Evolutionary conservation across 2,888 invertebrate genomes (phyloP).

Genomic region (Drosophila atripex): DNA sequence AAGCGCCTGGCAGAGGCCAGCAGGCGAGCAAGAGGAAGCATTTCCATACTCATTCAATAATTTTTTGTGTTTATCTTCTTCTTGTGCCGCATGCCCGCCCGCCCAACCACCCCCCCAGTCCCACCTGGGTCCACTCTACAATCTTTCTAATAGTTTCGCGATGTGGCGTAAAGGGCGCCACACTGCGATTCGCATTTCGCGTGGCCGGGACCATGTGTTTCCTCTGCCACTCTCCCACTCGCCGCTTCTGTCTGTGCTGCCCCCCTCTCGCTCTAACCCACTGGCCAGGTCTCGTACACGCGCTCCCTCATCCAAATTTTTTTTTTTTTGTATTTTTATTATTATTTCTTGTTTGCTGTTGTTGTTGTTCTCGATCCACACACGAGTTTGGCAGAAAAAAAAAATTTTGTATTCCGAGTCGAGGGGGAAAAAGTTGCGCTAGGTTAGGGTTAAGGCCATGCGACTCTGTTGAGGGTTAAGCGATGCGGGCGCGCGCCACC

Average conservation of each 20-base stretch:
- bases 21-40: conserved; percentile 14
- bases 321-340: conserved; percentile 13
- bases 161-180: conserved; percentile 11
- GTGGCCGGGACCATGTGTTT: conserved; percentile 42
- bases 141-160: conserved; percentile 5
- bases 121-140: neutral
- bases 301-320: conserved; percentile 5
- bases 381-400: conserved; percentile 27
- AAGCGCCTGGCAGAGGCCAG: conserved; percentile 24
- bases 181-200: conserved; percentile 58
- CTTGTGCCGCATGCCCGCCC: neutral
- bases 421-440: conserved; percentile 52
- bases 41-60: conserved; percentile 33
- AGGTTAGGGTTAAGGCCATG: conserved; percentile 70
- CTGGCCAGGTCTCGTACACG: neutral
- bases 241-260: neutral
- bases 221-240: conserved; percentile 13
- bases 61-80: neutral
- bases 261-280: conserved; percentile 3
- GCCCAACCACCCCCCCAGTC: neutral
- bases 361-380: conserved; percentile 1
- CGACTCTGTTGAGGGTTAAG: no score
- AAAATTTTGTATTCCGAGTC: neutral
- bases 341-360: conserved; percentile 22
- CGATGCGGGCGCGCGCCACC: no score